Evolutionary conservation across 2,888 invertebrate species (phyloP), one percentile per base, ranked within the genome.

Genomic region (Cinara cedri): DNA sequence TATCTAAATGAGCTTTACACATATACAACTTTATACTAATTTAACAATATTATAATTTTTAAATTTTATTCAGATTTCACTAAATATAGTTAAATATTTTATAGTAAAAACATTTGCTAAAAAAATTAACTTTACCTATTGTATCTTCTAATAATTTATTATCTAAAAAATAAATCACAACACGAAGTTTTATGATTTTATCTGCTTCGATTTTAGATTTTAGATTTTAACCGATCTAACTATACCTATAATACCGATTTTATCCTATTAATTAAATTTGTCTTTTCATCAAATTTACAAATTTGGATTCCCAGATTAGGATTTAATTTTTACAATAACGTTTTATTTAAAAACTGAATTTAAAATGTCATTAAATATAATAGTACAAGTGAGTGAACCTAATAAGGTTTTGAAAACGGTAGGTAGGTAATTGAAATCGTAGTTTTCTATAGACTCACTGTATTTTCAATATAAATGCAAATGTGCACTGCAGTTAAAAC

Each of bases 391-490:
- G 54, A 54, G 14, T 24, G 16, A 24, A 24, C 14, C 21, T 71
- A n/a, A 21, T 71, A n/a, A 21, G 21, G 55, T 71, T 14, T 44
- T 42, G 16, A 55, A 49, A 26, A 19, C 19, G 13, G 3, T 21
- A 44, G 42, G 14, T 24, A 70, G 14, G 14, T 44, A 34, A 3
- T 1, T 11, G 16, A 16, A 10, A 55, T 24, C 1, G 0, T 16
- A 14, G 44, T 19, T 46, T 21, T 46, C 44, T n/a, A 57, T n/a
- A 24, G 11, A 24, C 46, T 71, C 13, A 9, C 0, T 3, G 44
- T 46, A 72, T 72, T 72, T 70, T 46, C 46, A 46, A 57, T 19
- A 72, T 72, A 72, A 60, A 72, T 46, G 57, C 44, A 72, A 72
- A 46, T 72, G n/a, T n/a, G n/a, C 46, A 24, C n/a, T n/a, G n/a